phyloP scores from a whole-genome alignment of 1,140 invertebrate genomes.

The Laupala kohalensis region DNA sequence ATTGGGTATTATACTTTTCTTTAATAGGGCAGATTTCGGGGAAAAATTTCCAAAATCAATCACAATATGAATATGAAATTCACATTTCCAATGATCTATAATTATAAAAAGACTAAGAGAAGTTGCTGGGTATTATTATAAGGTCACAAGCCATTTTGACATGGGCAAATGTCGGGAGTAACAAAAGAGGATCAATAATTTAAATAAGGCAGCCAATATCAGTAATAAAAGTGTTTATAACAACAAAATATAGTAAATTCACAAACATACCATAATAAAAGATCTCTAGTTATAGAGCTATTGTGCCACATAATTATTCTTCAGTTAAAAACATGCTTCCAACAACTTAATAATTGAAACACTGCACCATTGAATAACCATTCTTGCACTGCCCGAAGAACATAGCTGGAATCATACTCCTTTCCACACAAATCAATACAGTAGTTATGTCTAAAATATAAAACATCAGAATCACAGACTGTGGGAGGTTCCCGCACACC shows the following conservation, averaged over 20 bases:
- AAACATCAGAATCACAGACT: neutral
- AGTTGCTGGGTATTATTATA: no score
- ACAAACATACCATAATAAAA: slow-evolving; percentile 10
- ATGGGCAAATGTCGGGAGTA: no score
- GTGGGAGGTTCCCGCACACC: neutral
- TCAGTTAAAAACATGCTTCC: neutral
- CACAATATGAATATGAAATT: no score
- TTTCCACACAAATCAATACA: neutral
- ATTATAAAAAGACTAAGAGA: no score
- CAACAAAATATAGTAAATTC: slow-evolving; percentile 14
- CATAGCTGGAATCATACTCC: neutral
- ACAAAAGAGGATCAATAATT: no score
- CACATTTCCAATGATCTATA: no score
- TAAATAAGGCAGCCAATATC: neutral
- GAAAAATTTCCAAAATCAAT: no score
- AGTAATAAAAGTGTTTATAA: slow-evolving; percentile 13
- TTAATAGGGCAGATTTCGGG: no score
- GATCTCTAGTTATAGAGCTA: slow-evolving; percentile 1
- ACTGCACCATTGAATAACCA: neutral
- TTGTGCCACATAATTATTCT: slow-evolving; percentile 8
- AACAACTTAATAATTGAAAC: neutral
- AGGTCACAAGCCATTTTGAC: no score
- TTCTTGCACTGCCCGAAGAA: neutral
- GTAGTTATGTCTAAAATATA: neutral
- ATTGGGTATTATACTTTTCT: no score